phyloP scores from a whole-genome alignment of 1,140 invertebrate species.

The Orussus abietinus region DNA sequence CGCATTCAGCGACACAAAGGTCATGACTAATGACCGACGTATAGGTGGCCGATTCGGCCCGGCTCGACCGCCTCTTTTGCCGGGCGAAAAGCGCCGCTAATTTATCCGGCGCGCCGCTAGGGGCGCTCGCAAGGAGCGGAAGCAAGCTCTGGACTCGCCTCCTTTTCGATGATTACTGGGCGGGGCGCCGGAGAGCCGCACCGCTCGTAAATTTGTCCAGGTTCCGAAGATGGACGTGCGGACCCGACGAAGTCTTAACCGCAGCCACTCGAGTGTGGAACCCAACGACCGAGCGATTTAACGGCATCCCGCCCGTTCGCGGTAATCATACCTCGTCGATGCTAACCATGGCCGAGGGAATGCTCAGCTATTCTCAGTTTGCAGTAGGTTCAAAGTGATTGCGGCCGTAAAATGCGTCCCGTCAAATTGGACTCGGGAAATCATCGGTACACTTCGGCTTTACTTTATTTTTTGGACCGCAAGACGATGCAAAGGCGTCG shows the following conservation, averaged over 20 bases:
- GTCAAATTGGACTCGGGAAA: no score
- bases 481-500: no score
- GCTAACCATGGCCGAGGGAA: neutral
- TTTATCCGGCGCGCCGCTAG: conserved; percentile 20
- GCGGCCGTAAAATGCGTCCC: conserved; percentile 19
- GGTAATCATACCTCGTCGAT: neutral
- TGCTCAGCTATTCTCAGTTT: neutral
- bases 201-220: conserved; percentile 23
- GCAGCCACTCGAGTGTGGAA: conserved; percentile 6
- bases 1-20: conserved; percentile 31
- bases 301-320: conserved; percentile 3
- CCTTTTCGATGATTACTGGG: conserved; percentile 23
- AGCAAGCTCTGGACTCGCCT: neutral
- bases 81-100: conserved; percentile 25
- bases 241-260: no score
- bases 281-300: conserved; percentile 4
- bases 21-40: conserved; percentile 39
- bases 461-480: no score
- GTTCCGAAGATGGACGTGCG: no score
- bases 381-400: conserved; percentile 28
- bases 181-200: conserved; percentile 13
- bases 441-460: no score
- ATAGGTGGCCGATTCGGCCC: conserved; percentile 12
- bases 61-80: neutral
- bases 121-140: conserved; percentile 2